phyloP scores from a whole-genome alignment of 2,113 vertebrate genomes.

The Onychorhynchus coronatus region DNA sequence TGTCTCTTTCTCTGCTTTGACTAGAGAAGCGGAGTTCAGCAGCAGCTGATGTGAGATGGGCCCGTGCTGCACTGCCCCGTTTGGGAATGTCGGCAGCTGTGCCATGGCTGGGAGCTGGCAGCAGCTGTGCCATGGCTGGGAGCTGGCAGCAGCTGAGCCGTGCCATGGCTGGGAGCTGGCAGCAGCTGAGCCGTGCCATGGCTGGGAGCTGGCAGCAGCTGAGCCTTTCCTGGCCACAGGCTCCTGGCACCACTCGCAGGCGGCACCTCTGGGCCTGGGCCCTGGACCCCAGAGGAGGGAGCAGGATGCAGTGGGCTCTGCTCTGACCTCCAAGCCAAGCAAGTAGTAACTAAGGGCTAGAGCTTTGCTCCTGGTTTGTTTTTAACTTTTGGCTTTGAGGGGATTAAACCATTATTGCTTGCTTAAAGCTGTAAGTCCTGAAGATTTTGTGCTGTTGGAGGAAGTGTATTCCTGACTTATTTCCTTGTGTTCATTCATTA shows the following conservation, averaged over 20 bases:
- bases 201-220: not conserved
- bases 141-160: not conserved
- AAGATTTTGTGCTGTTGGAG: not conserved
- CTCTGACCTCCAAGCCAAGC: not conserved
- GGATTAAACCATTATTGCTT: not conserved
- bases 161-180: not conserved
- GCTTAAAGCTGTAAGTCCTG: not conserved
- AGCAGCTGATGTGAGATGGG: no score
- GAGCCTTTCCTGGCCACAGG: not conserved
- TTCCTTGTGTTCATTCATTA: not conserved
- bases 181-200: not conserved
- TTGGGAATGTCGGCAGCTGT: not conserved
- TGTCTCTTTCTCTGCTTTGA: not conserved
- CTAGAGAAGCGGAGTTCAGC: not conserved
- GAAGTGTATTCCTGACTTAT: not conserved
- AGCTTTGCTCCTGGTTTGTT: not conserved
- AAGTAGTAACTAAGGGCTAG: not conserved
- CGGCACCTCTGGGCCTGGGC: not conserved
- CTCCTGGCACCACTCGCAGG: not conserved
- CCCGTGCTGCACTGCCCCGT: rapidly evolving
- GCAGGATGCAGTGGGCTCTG: not conserved
- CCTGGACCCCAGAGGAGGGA: not conserved
- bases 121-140: not conserved
- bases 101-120: not conserved
- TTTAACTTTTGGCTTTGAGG: not conserved